Base-by-base conservation (phyloP, 2,797 vertebrate species). In the Jordanella pulchra region DNA sequence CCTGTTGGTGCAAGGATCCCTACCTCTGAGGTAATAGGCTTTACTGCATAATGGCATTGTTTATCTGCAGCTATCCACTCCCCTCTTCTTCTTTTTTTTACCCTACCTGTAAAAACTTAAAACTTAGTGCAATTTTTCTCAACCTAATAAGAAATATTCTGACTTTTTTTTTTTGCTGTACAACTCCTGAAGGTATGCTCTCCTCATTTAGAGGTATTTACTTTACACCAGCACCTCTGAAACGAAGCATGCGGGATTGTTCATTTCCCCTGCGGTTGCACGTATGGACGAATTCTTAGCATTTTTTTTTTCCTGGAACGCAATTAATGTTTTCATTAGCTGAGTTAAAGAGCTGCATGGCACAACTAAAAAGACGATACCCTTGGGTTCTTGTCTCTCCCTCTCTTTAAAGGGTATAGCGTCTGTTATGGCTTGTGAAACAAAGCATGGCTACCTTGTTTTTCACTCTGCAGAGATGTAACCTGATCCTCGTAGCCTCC, bases 261-360 rank as follows among this genome's bases (percentile, higher is more conserved):
- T 88, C 75, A 63, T 84, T 77, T 80, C 85, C 86, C 82, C 65
- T 21, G 73, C 66, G 82, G 72, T 54, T 71, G 72, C 69, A 30
- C 45, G 30, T 67, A 55, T 15, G 18, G 65, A 71, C 66, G 70
- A 53, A 23, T 44, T 56, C 58, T 70, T 71, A n/a, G 65, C 73
- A 82, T 53, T 44, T 42, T 27, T 2, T 44, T 32, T 86, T 73
- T 47, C 14, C 70, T 67, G 54, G 80, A 85, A 92, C 87, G 87
- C 89, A 91, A 91, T 93, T 93, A 91, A 91, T 89, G 87, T 89
- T 89, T 82, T 87, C 86, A 89, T 93, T 93, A 92, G 88, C 72
- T 56, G 82, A 83, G 82, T 54, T 87, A 91, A 88, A 69, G 82
- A 84, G 90, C 84, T 89, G 78, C 74, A 84, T 87, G 83, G 87